Evolutionary conservation across 1,140 invertebrate species (phyloP).

Genomic region (Gryon sp.): DNA sequence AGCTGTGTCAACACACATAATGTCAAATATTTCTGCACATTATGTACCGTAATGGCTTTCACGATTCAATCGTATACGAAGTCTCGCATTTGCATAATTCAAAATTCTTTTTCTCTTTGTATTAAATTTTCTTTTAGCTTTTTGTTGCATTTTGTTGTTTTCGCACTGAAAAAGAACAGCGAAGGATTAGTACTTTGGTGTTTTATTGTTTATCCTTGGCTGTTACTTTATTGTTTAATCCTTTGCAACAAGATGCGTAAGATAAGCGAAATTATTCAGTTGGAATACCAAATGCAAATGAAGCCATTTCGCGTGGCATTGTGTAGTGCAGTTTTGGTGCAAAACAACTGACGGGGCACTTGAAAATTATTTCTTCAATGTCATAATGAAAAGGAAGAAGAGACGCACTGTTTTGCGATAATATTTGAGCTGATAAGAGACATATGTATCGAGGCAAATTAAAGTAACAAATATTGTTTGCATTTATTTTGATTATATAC

Average conservation of each 20-base stretch:
- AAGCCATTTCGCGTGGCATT: conserved; percentile 17
- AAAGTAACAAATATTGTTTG: no score
- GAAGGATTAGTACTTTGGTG: not conserved
- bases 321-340: not conserved
- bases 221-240: no score
- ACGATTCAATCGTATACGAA: conserved; percentile 18
- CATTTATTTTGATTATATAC: no score
- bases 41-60: conserved; percentile 10
- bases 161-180: not conserved
- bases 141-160: no score
- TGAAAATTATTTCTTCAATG: not conserved
- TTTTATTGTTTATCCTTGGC: no score
- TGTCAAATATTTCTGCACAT: conserved; percentile 28
- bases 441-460: no score
- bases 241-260: no score
- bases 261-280: not conserved
- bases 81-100: conserved; percentile 1
- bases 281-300: conserved; percentile 39
- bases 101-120: no score
- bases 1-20: conserved; percentile 34
- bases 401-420: no score
- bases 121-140: no score
- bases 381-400: no score
- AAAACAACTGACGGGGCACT: not conserved
- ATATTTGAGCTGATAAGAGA: no score